Evolutionary conservation across 2,888 invertebrate species (phyloP).

Genomic region (Poecilobothrus nobilitatus): DNA sequence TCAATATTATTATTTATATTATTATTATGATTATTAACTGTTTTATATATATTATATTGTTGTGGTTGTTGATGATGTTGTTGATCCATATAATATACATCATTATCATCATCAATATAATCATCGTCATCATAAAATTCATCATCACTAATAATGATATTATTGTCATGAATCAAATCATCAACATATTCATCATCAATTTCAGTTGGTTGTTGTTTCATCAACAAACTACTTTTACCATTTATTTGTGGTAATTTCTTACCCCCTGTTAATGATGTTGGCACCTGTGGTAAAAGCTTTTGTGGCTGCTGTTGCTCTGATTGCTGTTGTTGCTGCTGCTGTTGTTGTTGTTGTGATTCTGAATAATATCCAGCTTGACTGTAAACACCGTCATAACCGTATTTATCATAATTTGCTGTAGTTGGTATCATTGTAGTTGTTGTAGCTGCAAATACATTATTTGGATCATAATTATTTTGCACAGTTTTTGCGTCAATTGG

Average conservation of each 20-base stretch:
- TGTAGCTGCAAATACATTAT: conserved; percentile 7
- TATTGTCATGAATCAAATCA: conserved; percentile 20
- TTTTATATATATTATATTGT: background rate
- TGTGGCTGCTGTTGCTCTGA: conserved; percentile 13
- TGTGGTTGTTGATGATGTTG: conserved; percentile 25
- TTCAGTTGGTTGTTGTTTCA: conserved; percentile 41
- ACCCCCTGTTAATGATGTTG: conserved; percentile 31
- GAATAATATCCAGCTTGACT: conserved; percentile 20
- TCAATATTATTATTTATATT: conserved; percentile 2
- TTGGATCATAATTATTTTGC: background rate
- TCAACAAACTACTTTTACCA: conserved; percentile 33
- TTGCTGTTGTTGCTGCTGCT: conserved; percentile 15
- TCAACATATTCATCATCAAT: conserved; percentile 30
- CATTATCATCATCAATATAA: conserved; percentile 38
- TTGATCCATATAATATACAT: conserved; percentile 37
- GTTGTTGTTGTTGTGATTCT: conserved; percentile 11
- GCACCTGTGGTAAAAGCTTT: conserved; percentile 8
- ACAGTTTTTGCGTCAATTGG: background rate
- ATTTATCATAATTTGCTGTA: conserved; percentile 18
- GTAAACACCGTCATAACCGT: conserved; percentile 18
- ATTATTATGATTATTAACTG: background rate
- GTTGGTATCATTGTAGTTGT: conserved; percentile 19
- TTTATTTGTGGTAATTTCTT: conserved; percentile 42
- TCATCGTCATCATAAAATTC: conserved; percentile 25
- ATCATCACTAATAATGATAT: conserved; percentile 22